Evolutionary conservation across 2,797 vertebrate genomes (phyloP).

Genomic region (Allobates femoralis): DNA sequence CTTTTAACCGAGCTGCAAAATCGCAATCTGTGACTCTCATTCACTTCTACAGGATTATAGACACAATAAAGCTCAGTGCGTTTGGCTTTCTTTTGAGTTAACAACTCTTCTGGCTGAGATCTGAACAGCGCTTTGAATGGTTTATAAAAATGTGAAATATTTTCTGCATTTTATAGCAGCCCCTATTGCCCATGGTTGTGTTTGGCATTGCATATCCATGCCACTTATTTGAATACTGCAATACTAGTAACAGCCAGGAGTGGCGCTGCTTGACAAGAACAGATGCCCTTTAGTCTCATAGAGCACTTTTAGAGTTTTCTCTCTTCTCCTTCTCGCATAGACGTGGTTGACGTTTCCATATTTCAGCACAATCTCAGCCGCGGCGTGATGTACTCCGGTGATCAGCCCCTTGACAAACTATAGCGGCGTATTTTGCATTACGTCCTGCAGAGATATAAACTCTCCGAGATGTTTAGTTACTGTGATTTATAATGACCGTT

Average conservation of each 20-base stretch:
- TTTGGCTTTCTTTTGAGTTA: too few species aligned
- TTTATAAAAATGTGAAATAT: too few species aligned
- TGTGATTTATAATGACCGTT: constrained; percentile 28
- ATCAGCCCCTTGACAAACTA: constrained; percentile 36
- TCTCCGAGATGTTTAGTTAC: constrained; percentile 33
- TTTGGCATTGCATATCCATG: too few species aligned
- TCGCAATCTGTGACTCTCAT: too few species aligned
- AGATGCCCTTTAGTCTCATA: not conserved
- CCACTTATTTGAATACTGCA: not conserved
- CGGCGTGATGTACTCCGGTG: not conserved
- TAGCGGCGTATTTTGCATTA: not conserved
- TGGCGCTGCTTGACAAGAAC: not conserved
- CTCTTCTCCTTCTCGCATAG: not conserved
- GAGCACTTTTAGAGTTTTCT: not conserved
- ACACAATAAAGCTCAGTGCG: too few species aligned
- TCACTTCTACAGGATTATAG: too few species aligned
- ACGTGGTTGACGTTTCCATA: not conserved
- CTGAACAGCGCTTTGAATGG: too few species aligned
- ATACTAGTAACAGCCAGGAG: not conserved
- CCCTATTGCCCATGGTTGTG: too few species aligned
- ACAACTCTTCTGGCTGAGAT: too few species aligned
- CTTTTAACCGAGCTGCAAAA: too few species aligned
- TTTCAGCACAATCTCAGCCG: not conserved
- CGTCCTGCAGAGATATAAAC: not conserved
- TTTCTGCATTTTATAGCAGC: too few species aligned